Evolutionary conservation across 2,888 invertebrate genomes (phyloP), one percentile per base, ranked within the genome.

Genomic region (Helobdella robusta): DNA sequence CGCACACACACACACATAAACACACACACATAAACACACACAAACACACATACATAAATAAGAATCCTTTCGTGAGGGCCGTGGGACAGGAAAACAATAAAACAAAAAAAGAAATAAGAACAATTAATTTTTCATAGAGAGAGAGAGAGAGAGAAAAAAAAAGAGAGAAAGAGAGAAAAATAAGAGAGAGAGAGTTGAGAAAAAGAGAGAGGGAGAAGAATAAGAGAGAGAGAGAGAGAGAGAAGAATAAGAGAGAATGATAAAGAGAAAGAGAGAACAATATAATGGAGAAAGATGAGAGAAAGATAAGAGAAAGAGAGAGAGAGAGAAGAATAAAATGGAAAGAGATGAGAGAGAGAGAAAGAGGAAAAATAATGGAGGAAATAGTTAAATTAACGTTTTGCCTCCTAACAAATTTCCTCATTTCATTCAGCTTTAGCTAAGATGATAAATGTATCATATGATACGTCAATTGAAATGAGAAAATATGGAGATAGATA

Each of bases 1-100:
- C 25, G 46, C 20, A 52, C 48, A 61, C 46, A 61, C 48, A 61
- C 20, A 58, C 48, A 61, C 46, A 61, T 30, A 61, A 20, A 61
- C 48, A 23, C 52, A 50, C 52, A 50, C 20, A 50, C 23, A 8
- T 23, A 50, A 8, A 20, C 52, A 20, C 20, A 50, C 52, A 50
- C 52, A 50, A 8, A 34, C 34, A 32, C 30, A 8, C 8, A 28
- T 23, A 28, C 32, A 23, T 8, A 11, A 11, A 52, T 52, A 15
- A 20, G 11, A 11, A 15, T 52, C 11, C 15, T 52, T 11, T 23
- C 20, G 11, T 52, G 20, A 18, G 54, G 8, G 54, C 25, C 20
- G 8, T 52, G 40, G 40, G 40, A 52, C 15, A 52, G 23, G 20
- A 30, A 58, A 30, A 28, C 15, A 32, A 11, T 15, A 8, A 58